Conservation (phyloP, 2,888 invertebrate genomes). For the Itoplectis maculator region DNA sequence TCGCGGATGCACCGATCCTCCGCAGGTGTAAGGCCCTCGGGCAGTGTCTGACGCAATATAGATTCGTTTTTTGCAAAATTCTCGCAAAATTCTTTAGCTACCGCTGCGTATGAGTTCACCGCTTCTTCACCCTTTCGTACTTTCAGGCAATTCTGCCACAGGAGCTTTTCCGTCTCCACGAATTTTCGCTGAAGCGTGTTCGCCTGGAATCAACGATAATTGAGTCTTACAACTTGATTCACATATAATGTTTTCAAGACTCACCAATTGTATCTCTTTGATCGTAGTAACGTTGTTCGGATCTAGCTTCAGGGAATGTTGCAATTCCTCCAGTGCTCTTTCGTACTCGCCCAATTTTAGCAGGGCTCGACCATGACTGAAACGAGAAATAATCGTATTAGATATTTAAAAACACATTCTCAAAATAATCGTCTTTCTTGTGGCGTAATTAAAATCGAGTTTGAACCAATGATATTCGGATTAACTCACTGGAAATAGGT, state of each 20-base stretch:
- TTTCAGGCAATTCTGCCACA: slow-evolving; percentile 82
- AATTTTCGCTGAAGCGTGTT: slow-evolving; percentile 80
- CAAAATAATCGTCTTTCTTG: neutral
- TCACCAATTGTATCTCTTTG: slow-evolving; percentile 86
- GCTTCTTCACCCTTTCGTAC: slow-evolving; percentile 43
- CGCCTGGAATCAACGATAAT: slow-evolving; percentile 68
- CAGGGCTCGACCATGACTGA: slow-evolving; percentile 90
- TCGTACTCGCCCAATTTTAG: slow-evolving; percentile 87
- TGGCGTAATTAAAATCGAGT: neutral
- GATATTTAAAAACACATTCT: slow-evolving; percentile 4
- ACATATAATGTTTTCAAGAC: no score
- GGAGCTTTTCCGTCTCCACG: slow-evolving; percentile 80
- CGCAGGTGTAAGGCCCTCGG: slow-evolving; percentile 84
- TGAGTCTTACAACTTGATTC: no score
- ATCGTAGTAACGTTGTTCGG: slow-evolving; percentile 86
- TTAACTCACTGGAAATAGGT: slow-evolving; percentile 80
- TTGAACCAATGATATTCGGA: neutral
- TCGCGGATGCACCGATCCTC: slow-evolving; percentile 85
- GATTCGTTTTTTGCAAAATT: slow-evolving; percentile 85
- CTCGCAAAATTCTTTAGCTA: slow-evolving; percentile 85
- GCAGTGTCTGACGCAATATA: slow-evolving; percentile 85
- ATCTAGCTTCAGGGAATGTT: slow-evolving; percentile 85
- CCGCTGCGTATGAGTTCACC: slow-evolving; percentile 78
- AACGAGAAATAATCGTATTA: slow-evolving; percentile 73
- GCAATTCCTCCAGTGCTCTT: slow-evolving; percentile 86